Evolutionary conservation across 1,140 invertebrate species (phyloP), one percentile per base, ranked within the genome.

Genomic region (Drosophila sp.): DNA sequence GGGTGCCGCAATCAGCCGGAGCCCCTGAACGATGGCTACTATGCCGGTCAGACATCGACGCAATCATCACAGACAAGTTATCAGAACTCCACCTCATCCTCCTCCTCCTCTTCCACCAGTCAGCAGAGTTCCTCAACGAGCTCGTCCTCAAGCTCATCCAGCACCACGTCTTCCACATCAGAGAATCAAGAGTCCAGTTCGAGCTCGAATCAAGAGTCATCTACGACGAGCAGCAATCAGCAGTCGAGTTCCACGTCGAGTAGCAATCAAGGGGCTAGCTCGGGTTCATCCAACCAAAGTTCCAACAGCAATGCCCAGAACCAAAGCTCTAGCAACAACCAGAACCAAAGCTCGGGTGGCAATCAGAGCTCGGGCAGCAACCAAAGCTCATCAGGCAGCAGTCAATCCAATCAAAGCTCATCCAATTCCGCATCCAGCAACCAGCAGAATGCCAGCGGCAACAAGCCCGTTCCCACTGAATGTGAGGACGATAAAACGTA

Each of bases 401-500:
- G 66, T 62, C 76, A 90, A 77, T 75, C 80, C 10, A 80, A 70
- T 41, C 76, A 84, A 29, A 55, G 32, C 47, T 76, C 79, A 76
- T 73, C 55, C 69, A 81, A 58, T 55, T 61, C 68, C 56, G 65
- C 40, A 4, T 50, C 44, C 44, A 50, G 3, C 7, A 50, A 50
- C 44, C 40, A 77, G 62, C 6, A 44, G 47, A 74, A 25, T 60
- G 11, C 23, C 33, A 27, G 5, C 17, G 25, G 33, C n/a, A 74
- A 25, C 38, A 78, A 66, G n/a, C 80, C 76, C 8, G 41, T 92
- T 66, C 74, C 69, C 3, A 68, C 76, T 1, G 93, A 94, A 87
- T 94, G 94, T 67, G 94, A 93, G n/a, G 72, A 91, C 74, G 79
- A 91, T n/a, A 91, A 90, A 30, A 91, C 90, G 1, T 92, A 91